Conservation (phyloP, 2,888 invertebrate genomes). For the Pachycephus smyrnensis region DNA sequence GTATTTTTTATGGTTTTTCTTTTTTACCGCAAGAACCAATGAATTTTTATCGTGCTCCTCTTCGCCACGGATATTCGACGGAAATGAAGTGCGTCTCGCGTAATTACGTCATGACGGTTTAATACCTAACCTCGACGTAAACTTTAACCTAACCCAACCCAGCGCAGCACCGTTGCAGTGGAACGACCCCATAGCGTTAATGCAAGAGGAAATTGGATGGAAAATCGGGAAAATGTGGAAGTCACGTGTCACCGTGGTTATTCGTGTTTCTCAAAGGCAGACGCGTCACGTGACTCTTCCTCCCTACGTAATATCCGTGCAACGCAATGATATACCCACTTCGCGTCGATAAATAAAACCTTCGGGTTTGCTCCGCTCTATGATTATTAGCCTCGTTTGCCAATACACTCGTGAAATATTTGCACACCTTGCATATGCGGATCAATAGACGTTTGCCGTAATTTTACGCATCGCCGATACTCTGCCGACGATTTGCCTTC, state of each 20-base stretch:
- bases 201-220: not conserved
- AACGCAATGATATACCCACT: not conserved
- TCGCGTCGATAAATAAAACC: not conserved
- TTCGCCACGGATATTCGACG: not conserved
- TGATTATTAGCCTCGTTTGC: not conserved
- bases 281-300: not conserved
- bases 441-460: not conserved
- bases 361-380: no score
- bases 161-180: not conserved
- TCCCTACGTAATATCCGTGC: not conserved
- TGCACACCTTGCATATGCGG: not conserved
- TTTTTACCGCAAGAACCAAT: not conserved
- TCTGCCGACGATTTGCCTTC: conserved; percentile 28
- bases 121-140: not conserved
- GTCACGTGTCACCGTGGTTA: not conserved
- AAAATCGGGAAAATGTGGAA: not conserved
- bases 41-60: not conserved
- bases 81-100: not conserved
- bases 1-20: not conserved
- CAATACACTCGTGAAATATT: not conserved
- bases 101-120: not conserved
- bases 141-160: not conserved
- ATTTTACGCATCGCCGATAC: not conserved
- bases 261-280: not conserved
- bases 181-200: not conserved